A percentile compares a stretch with the other conserved stretches of the same genome.
phyloP scores from a whole-genome alignment of 2,797 vertebrate genomes.

The Betta splendens region DNA sequence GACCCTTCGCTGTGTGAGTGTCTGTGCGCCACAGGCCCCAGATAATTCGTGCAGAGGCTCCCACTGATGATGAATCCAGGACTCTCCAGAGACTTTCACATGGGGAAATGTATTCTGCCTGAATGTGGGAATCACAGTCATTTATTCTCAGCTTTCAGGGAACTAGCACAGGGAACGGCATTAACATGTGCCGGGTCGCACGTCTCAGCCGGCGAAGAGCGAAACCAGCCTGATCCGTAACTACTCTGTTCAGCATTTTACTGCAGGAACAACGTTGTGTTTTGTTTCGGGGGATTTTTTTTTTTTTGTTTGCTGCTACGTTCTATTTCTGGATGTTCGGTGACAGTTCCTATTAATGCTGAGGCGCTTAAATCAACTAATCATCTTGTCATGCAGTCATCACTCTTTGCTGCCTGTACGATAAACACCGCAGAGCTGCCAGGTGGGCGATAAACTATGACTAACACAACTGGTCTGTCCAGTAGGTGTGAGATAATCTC shows the following conservation, averaged over 20 bases:
- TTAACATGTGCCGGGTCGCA: slow-evolving; percentile 55
- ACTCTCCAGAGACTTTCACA: slow-evolving; percentile 53
- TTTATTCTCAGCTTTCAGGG: slow-evolving; percentile 57
- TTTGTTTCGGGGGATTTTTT: too few species aligned
- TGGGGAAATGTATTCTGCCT: slow-evolving; percentile 35
- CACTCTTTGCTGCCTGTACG: not conserved
- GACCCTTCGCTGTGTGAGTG: slow-evolving; percentile 8
- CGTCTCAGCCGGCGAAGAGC: slow-evolving; percentile 31
- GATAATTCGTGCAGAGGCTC: slow-evolving; percentile 48
- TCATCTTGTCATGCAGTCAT: not conserved
- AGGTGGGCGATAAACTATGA: not conserved
- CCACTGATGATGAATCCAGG: slow-evolving; percentile 44
- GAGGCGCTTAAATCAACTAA: slow-evolving; percentile 5
- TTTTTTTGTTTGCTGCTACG: slow-evolving; percentile 3
- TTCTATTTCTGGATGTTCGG: not conserved
- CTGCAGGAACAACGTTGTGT: not conserved
- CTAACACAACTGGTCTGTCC: slow-evolving; percentile 10
- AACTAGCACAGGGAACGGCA: slow-evolving; percentile 49
- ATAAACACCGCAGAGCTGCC: not conserved
- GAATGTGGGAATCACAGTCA: slow-evolving; percentile 67
- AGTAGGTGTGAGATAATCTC: not conserved
- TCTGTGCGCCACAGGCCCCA: slow-evolving; percentile 25
- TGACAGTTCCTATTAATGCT: too few species aligned
- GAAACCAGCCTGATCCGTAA: slow-evolving; percentile 14
- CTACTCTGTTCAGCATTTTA: slow-evolving; percentile 5